A percentile compares a stretch with the other conserved stretches of the same genome.
Evolutionary conservation across 2,888 invertebrate species (phyloP).

Genomic region (Apomyelois bistriatella): DNA sequence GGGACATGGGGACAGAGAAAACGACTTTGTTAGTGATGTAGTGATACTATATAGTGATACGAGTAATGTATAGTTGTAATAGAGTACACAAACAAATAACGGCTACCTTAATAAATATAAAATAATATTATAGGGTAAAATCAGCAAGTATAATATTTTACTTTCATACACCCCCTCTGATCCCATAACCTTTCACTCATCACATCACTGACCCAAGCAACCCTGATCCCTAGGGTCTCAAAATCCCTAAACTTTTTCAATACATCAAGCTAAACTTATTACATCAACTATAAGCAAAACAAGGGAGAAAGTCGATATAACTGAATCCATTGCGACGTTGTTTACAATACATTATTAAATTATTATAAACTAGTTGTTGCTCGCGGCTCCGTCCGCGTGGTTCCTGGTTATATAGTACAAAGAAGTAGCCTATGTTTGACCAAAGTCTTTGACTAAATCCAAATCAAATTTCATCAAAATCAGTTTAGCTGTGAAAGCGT

Average conservation of each 20-base stretch:
- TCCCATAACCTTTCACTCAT: constrained; percentile 1
- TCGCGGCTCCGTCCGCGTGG: too few species aligned
- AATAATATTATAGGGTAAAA: not conserved
- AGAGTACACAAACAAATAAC: not conserved
- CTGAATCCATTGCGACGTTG: not conserved
- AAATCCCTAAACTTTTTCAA: constrained; percentile 5
- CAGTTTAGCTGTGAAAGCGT: too few species aligned
- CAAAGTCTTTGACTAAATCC: too few species aligned
- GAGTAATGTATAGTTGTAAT: too few species aligned
- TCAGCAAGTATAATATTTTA: not conserved
- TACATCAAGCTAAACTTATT: constrained; percentile 6
- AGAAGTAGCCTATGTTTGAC: too few species aligned
- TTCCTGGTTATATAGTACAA: too few species aligned
- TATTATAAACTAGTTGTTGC: too few species aligned
- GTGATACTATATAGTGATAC: too few species aligned
- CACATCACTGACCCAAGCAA: constrained; percentile 6
- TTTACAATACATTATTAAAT: not conserved
- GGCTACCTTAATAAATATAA: too few species aligned
- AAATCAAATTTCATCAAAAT: too few species aligned
- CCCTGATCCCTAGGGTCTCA: not conserved
- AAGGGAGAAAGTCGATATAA: not conserved
- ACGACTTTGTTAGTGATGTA: too few species aligned
- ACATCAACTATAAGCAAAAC: not conserved
- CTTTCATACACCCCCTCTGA: not conserved
- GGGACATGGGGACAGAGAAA: too few species aligned